Evolutionary conservation across 2,888 invertebrate genomes (phyloP), one percentile per base, ranked within the genome.

Genomic region (Cylloceria caligata): DNA sequence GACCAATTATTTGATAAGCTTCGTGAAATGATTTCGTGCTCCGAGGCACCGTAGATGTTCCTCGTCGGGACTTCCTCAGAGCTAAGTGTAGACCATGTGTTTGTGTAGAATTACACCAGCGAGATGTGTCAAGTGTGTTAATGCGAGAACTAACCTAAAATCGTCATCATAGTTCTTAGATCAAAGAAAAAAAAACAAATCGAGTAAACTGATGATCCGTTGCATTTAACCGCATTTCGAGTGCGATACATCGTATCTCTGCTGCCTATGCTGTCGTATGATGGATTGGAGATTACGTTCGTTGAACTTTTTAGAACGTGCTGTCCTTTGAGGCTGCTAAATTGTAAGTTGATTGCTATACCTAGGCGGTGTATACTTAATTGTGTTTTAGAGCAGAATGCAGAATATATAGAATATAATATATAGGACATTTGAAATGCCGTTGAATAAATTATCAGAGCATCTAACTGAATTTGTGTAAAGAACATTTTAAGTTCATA

Each of bases 131-230:
- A 84, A 85, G 84, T 85, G 73, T 79, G 79, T 80, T 83, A 81
- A 84, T 75, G 72, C 79, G 74, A 86, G 83, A 86, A 88, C 86
- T 89, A 89, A 89, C 89, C 89, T 89, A 80, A 81, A 84, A 72
- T 71, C 75, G 55, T 83, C 84, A 55, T 81, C 78, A 39, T 49
- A 30, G 73, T 36, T 76, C 71, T 60, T 79, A 75, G 69, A 62
- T 71, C 19, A 13, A 60, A 24, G 30, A 65, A 24, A 16, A 73
- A 30, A 21, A 72, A n/a, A n/a, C 19, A 42, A 11, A 47, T 27
- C 30, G 45, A 27, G 60, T 65, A 36, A 74, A 74, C 49, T 65
- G 57, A 83, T 81, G 83, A 60, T 71, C 7, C 57, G 65, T 45
- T 16, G 49, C 9, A 19, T 42, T 42, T 65, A 30, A 47, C 6